These are phyloP conservation scores for Ammospiza caudacuta DNA, from an alignment of 2,113 vertebrate genomes.

Conservation along the genomic window DNA sequence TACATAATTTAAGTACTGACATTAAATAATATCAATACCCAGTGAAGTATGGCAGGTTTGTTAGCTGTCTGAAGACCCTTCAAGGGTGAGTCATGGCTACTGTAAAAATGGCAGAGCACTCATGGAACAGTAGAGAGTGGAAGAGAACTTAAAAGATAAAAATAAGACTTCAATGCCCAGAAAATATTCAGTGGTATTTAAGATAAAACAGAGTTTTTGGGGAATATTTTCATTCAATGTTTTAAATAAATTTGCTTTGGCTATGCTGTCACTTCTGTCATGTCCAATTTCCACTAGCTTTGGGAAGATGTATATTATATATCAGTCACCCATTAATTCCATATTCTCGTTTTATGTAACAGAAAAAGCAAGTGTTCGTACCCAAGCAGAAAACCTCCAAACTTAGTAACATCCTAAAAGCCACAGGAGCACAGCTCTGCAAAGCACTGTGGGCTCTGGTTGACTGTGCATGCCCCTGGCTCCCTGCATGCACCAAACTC, in stretches of 20 bases:
- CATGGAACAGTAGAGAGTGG: not conserved
- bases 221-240: conserved; percentile 8
- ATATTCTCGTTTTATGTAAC: not conserved
- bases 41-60: not conserved
- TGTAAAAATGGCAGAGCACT: not conserved
- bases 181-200: not conserved
- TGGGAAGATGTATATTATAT: not conserved
- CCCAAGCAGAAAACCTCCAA: not conserved
- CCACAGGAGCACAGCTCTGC: not conserved
- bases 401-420: not conserved
- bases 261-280: not conserved
- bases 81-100: not conserved
- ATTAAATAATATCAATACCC: not conserved
- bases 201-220: not conserved
- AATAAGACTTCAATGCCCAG: not conserved
- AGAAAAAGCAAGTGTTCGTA: not conserved
- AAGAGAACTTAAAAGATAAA: not conserved
- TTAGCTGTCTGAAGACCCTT: not conserved
- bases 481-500: not conserved
- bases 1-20: not conserved
- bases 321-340: not conserved
- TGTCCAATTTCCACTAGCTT: conserved; percentile 13
- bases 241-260: conserved; percentile 36
- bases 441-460: not conserved
- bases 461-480: accelerated